Evolutionary conservation across 2,888 invertebrate species (phyloP).

Genomic region (Luperina nickerlii): DNA sequence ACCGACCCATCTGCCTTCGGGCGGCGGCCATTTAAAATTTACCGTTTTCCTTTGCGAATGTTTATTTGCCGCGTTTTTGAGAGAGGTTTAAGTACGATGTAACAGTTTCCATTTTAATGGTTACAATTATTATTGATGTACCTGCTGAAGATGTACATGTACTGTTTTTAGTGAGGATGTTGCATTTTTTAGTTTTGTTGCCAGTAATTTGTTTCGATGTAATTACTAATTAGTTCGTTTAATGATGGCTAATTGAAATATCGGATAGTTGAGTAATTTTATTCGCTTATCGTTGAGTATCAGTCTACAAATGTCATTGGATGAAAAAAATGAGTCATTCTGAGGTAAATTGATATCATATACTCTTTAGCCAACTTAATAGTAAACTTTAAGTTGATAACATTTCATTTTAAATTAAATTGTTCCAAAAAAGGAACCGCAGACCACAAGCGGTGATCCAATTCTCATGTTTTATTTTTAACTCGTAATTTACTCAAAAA

Average conservation of each 20-base stretch:
- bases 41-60: slow-evolving; percentile 77
- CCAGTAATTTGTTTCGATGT: slow-evolving; percentile 40
- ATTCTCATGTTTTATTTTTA: slow-evolving; percentile 31
- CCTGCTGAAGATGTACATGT: slow-evolving; percentile 21
- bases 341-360: slow-evolving; percentile 5
- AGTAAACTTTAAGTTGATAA: slow-evolving; percentile 2
- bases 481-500: slow-evolving; percentile 40
- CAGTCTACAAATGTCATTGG: slow-evolving; percentile 32
- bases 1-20: slow-evolving; percentile 78
- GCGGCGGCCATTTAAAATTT: slow-evolving; percentile 78
- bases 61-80: slow-evolving; percentile 67
- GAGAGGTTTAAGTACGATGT: slow-evolving; percentile 62
- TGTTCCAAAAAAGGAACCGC: slow-evolving; percentile 10
- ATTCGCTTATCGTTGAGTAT: slow-evolving; percentile 21
- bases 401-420: slow-evolving; percentile 6
- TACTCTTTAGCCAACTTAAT: neutral
- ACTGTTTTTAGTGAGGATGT: slow-evolving; percentile 50
- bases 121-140: slow-evolving; percentile 66
- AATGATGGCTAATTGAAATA: slow-evolving; percentile 50
- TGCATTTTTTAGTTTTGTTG: slow-evolving; percentile 39
- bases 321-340: neutral
- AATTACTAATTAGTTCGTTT: slow-evolving; percentile 56
- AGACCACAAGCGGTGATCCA: neutral
- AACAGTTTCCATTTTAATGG: slow-evolving; percentile 66
- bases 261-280: slow-evolving; percentile 43